Evolutionary conservation across 2,797 vertebrate genomes (phyloP), one percentile per base, ranked within the genome.

Genomic region (Acanthurus tractus): DNA sequence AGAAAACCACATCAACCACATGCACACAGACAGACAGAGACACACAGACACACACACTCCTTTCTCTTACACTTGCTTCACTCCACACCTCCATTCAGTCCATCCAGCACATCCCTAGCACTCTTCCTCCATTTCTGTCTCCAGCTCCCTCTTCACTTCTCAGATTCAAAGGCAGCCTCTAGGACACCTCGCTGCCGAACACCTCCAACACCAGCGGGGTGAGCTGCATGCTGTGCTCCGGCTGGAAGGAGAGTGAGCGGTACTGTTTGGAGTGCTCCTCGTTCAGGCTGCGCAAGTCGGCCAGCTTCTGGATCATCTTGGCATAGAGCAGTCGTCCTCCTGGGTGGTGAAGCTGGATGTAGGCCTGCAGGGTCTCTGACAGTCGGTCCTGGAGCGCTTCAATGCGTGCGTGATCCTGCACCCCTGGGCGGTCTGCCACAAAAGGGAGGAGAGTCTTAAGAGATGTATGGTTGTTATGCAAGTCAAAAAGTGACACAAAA

Each of bases 291-390:
- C 98, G 96, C 63, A 99, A 95, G 88, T 99, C 98, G 0, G 98
- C 97, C 79, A 99, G 93, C 87, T 99, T 99, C 94, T 99, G 98
- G 95, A 99, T 99, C 98, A 99, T 99, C 92, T 98, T 99, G 86
- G 98, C 96, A 0, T 99, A 99, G 22, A 98, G 96, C 81, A 97
- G 94, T 64, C 95, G 96, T 42, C 96, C 94, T 2, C 96, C 97
- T 0, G 96, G 96, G 90, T 98, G 98, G 81, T 96, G 92, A 69
- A 97, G 96, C 18, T 94, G 96, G 92, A 99, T 99, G 86, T 99
- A 99, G 46, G 96, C 97, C 94, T 99, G 98, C 83, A 99, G 96
- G 3, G 94, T 95, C 88, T 97, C 97, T 0, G 97, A 99, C 63
- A 99, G 92, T 3, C 88, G 93, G 86, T 99, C 97, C 89, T 99